phyloP scores from a whole-genome alignment of 1,140 invertebrate genomes.

The Drosophila pandora region DNA sequence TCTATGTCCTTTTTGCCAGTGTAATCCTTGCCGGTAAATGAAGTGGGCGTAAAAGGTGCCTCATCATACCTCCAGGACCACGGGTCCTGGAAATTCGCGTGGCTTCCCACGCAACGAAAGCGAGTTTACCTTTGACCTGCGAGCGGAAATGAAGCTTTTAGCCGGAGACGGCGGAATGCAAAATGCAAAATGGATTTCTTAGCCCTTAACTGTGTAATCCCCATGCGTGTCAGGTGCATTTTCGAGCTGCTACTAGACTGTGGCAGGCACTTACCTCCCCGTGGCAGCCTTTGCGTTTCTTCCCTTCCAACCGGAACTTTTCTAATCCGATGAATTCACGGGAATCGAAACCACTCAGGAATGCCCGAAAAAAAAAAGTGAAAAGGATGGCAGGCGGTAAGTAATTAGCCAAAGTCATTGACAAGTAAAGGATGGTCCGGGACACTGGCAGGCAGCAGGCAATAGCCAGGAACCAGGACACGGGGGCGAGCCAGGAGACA shows the following conservation, averaged over 20 bases:
- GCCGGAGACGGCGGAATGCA: slow-evolving; percentile 7
- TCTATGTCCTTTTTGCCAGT: background rate
- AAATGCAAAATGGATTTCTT: slow-evolving; percentile 11
- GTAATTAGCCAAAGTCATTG: slow-evolving; percentile 28
- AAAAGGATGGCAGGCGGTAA: background rate
- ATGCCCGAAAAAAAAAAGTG: background rate
- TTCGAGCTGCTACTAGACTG: background rate
- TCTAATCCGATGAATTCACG: slow-evolving; percentile 1
- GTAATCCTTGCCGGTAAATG: background rate
- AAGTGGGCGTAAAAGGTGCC: background rate
- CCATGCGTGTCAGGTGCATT: slow-evolving; percentile 3
- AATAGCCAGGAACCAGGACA: too few relatives aligned
- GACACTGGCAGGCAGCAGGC: slow-evolving; percentile 6
- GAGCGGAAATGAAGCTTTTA: slow-evolving; percentile 41
- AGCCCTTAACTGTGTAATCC: background rate
- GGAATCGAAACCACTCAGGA: background rate
- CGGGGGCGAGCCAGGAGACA: too few relatives aligned
- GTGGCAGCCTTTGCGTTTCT: too few relatives aligned
- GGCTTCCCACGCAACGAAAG: slow-evolving; percentile 15
- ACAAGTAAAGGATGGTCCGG: background rate
- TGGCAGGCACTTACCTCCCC: background rate
- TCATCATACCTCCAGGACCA: background rate
- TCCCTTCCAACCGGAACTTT: background rate
- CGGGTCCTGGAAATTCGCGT: slow-evolving; percentile 10
- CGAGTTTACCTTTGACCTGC: slow-evolving; percentile 36